phyloP scores from a whole-genome alignment of 2,888 invertebrate species.

The Chydorus sphaericus region DNA sequence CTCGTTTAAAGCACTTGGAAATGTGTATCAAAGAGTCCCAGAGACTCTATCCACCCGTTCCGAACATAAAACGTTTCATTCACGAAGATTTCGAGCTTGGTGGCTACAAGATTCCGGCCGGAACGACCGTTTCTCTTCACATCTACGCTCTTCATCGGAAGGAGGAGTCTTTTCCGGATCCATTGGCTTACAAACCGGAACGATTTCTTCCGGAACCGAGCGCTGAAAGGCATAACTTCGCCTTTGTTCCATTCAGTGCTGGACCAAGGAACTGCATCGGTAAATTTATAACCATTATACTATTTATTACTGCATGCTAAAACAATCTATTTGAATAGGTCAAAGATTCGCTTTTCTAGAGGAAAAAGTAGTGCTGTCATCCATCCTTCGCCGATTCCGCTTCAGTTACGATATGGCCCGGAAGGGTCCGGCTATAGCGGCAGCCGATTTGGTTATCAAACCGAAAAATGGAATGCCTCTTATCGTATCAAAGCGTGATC shows the following conservation, averaged over 20 bases:
- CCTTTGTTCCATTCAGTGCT: constrained; percentile 33
- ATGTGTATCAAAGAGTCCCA: constrained; percentile 65
- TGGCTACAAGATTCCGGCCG: constrained; percentile 52
- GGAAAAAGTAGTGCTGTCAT: constrained; percentile 41
- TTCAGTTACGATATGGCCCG: no score
- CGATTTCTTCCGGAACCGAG: constrained; percentile 29
- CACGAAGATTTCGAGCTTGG: constrained; percentile 54
- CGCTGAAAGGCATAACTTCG: constrained; percentile 27
- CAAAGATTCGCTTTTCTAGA: constrained; percentile 43
- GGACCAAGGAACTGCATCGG: constrained; percentile 27
- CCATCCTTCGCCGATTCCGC: constrained; percentile 39
- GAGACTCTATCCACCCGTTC: constrained; percentile 64
- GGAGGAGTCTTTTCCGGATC: constrained; percentile 34
- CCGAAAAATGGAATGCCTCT: no score
- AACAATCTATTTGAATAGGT: constrained; percentile 21
- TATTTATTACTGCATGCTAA: background rate
- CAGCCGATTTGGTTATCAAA: no score
- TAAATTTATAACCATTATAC: background rate
- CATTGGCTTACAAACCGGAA: constrained; percentile 36
- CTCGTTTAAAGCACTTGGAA: constrained; percentile 75
- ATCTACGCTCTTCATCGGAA: constrained; percentile 34
- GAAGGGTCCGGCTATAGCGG: no score
- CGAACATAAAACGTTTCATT: constrained; percentile 55
- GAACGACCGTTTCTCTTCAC: constrained; percentile 46
- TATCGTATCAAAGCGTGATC: no score